Evolutionary conservation across 1,140 invertebrate species (phyloP).

Genomic region (Colletes gigas): DNA sequence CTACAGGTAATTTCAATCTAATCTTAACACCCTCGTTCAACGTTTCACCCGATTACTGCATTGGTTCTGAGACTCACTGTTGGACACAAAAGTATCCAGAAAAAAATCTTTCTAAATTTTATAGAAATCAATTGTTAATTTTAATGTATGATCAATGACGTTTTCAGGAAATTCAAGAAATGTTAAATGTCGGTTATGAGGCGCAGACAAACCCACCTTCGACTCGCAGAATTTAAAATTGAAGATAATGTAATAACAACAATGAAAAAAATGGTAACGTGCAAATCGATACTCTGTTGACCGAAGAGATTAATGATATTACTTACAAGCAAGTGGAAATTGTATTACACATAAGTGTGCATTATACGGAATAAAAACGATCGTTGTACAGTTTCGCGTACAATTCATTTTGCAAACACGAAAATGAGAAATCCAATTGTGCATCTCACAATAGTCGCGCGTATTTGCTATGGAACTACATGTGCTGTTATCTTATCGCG

Average conservation of each 20-base stretch:
- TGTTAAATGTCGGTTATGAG: constrained; percentile 11
- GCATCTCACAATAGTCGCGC: not conserved
- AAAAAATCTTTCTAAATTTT: too few relatives aligned
- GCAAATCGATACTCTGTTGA: not conserved
- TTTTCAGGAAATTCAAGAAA: constrained; percentile 67
- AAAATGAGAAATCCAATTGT: not conserved
- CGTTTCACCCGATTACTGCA: not conserved
- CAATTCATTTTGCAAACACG: not conserved
- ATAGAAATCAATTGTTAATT: too few relatives aligned
- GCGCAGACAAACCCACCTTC: not conserved
- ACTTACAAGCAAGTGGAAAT: not conserved
- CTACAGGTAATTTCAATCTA: constrained; percentile 75
- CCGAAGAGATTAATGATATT: too few relatives aligned
- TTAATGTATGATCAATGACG: not conserved
- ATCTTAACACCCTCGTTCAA: too few relatives aligned
- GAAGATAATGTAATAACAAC: not conserved
- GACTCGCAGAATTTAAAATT: too few relatives aligned
- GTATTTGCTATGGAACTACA: not conserved
- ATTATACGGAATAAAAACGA: too few relatives aligned
- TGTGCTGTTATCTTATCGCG: constrained; percentile 37
- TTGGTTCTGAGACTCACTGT: too few relatives aligned
- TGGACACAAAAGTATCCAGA: too few relatives aligned
- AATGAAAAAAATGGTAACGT: not conserved
- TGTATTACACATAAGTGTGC: not conserved
- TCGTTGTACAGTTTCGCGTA: too few relatives aligned